Base-by-base conservation (phyloP, 2,113 vertebrate species). In the Megatriorchis doriae region DNA sequence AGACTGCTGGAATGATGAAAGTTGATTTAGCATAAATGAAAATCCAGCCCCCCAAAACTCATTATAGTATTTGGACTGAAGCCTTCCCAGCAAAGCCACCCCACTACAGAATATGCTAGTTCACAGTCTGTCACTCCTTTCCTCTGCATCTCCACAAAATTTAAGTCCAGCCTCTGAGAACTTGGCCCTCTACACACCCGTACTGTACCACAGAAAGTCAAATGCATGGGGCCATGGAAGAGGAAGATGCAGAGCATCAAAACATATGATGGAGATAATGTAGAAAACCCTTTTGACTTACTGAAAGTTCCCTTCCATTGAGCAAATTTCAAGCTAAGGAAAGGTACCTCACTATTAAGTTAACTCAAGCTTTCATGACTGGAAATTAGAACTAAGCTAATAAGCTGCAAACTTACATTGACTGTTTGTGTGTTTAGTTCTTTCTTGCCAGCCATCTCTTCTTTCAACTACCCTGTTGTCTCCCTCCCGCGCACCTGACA, bases 241-340 rank as follows among this genome's bases (percentile, higher is more conserved):
- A 65, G 5, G 9, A 90, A 86, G 36, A 1, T 4, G 0, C 25
- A 71, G 27, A 78, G 3, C 4, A 10, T 25, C 21, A 42, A 77
- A 86, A 66, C 1, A 1, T 21, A 7, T 36, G 12, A 48, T 0
- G 4, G 8, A 58, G 6, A 38, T 12, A 59, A 25, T 10, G 19
- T 13, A 19, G 19, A 86, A 88, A 91, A 58, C 11, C 42, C 19
- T 73, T 82, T 62, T 56, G 23, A 21, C 48, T 52, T 81, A 2
- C 6, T 48, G 22, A 52, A 20, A 8, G 6, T 63, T 84, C 15
- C 9, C 10, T 68, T 6, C 9, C 2, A 0, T 8, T 73, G 14
- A 77, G 19, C 4, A 72, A 71, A 88, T 52, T 70, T n/a, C 32
- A 62, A 58, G 13, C 5, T 58, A 45, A 72, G 14, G 25, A 81